These are phyloP conservation scores for Ceramica pisi DNA, from an alignment of 2,888 invertebrate genomes.

Conservation along the genomic window DNA sequence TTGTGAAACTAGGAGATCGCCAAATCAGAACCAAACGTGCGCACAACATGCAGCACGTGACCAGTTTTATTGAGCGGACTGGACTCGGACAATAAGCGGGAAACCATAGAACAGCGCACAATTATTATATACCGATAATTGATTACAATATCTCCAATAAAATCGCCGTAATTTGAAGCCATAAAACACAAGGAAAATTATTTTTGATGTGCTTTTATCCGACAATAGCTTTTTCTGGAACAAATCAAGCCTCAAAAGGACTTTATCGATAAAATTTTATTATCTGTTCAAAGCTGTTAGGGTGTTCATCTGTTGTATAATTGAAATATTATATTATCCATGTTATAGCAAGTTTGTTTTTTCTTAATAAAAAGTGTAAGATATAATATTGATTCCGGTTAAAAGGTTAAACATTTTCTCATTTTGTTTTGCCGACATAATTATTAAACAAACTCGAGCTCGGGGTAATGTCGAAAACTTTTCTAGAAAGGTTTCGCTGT, in stretches of 20 bases:
- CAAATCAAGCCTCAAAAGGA: constrained; percentile 49
- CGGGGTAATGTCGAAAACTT: constrained; percentile 27
- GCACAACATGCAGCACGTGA: constrained; percentile 49
- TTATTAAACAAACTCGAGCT: constrained; percentile 34
- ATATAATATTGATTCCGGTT: constrained; percentile 11
- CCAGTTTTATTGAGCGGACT: constrained; percentile 30
- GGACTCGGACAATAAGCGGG: constrained; percentile 25
- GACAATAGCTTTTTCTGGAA: constrained; percentile 31
- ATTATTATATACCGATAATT: constrained; percentile 47
- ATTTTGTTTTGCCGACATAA: constrained; percentile 33
- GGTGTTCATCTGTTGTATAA: constrained; percentile 12
- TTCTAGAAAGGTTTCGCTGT: constrained; percentile 40
- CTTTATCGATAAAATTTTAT: constrained; percentile 34
- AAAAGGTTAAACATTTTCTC: constrained; percentile 28
- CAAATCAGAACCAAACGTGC: constrained; percentile 52
- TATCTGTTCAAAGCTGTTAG: constrained; percentile 37
- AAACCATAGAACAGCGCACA: constrained; percentile 18
- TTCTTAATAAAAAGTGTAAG: constrained; percentile 3
- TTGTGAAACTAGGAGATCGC: constrained; percentile 35
- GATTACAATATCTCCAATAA: constrained; percentile 42
- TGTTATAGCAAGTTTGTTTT: constrained; percentile 1
- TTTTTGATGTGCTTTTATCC: constrained; percentile 32
- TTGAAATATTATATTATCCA: neutral
- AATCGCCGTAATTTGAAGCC: constrained; percentile 50
- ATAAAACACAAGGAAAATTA: constrained; percentile 54